Evolutionary conservation across 2,113 vertebrate species (phyloP).

Genomic region (Forbesichthys agassizii): DNA sequence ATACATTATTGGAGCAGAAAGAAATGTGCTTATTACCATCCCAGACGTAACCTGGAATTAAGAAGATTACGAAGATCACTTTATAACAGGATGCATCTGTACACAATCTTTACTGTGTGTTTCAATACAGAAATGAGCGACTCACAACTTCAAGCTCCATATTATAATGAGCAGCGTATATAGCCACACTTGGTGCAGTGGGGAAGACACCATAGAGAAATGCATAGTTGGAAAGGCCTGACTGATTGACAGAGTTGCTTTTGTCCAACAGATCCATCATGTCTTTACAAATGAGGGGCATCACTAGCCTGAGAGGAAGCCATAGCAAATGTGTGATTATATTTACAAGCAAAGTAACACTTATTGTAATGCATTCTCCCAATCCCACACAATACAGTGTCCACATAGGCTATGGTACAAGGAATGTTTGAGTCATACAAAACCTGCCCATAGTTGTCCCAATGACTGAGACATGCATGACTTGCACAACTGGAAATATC

Average conservation of each 20-base stretch:
- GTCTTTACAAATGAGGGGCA: constrained; percentile 93
- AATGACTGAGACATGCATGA: too few species aligned
- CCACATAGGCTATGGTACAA: constrained; percentile 26
- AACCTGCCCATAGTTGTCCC: not conserved
- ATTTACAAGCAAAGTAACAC: constrained; percentile 25
- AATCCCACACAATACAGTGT: constrained; percentile 14
- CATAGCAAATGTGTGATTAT: constrained; percentile 6
- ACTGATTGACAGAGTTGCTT: constrained; percentile 82
- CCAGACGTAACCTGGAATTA: constrained; percentile 87
- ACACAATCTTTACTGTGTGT: not conserved
- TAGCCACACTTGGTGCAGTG: constrained; percentile 93
- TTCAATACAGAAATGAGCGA: constrained; percentile 29
- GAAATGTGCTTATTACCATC: constrained; percentile 96
- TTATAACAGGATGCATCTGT: too few species aligned
- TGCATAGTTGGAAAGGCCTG: constrained; percentile 94
- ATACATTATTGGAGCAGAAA: constrained; percentile 97
- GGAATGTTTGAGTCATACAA: constrained; percentile 42
- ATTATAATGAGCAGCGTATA: constrained; percentile 95
- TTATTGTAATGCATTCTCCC: not conserved
- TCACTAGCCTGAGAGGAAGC: constrained; percentile 81
- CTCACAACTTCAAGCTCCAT: constrained; percentile 97
- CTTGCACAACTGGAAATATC: too few species aligned
- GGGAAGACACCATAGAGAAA: constrained; percentile 97
- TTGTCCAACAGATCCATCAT: constrained; percentile 93
- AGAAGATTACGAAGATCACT: not conserved